These are phyloP conservation scores for Merops nubicus DNA, from an alignment of 2,113 vertebrate genomes.

Conservation along the genomic window DNA sequence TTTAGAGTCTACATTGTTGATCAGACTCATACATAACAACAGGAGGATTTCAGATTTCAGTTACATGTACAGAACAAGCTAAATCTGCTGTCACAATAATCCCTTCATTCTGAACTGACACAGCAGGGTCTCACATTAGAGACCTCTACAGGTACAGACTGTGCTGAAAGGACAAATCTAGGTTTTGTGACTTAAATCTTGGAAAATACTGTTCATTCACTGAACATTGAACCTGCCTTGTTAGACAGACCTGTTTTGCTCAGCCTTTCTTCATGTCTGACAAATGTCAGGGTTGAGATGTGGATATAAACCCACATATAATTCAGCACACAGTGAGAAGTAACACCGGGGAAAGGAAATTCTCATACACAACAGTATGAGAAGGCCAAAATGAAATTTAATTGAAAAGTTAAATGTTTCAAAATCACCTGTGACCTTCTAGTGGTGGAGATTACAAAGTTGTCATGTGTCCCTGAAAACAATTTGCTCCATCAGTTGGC, in stretches of 20 bases:
- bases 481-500: background rate
- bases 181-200: background rate
- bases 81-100: background rate
- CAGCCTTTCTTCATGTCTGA: background rate
- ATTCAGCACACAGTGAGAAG: background rate
- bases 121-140: background rate
- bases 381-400: background rate
- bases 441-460: background rate
- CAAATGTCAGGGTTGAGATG: background rate
- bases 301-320: background rate
- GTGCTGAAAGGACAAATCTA: background rate
- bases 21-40: background rate
- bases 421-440: background rate
- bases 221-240: background rate
- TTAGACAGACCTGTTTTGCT: background rate
- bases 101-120: background rate
- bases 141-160: background rate
- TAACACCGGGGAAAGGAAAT: background rate
- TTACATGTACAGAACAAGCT: background rate
- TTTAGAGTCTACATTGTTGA: background rate
- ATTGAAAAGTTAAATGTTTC: background rate
- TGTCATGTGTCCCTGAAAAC: background rate
- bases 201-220: background rate
- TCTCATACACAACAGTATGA: background rate
- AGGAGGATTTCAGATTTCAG: background rate